Percentiles rank a stretch among this genome's conserved stretches.
Evolutionary conservation across 2,797 vertebrate species (phyloP).

Genomic region (Novumbra hubbsi): DNA sequence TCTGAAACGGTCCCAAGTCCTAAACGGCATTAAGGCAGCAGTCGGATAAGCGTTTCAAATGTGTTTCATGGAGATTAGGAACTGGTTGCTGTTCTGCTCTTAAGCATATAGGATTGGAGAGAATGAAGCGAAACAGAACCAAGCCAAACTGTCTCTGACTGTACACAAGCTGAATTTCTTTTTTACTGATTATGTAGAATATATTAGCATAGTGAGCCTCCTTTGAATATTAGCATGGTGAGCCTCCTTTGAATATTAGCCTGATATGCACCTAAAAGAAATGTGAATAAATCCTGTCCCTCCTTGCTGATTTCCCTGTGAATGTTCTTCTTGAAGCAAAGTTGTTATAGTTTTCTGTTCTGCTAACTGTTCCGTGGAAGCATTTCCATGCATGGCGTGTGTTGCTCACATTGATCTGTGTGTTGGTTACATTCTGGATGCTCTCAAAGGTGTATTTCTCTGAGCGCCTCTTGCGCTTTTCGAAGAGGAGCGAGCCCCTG

Average conservation of each 20-base stretch:
- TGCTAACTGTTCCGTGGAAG: not conserved
- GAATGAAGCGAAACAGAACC: not conserved
- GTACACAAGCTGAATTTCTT: not conserved
- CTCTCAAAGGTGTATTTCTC: conserved; percentile 97
- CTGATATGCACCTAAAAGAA: not conserved
- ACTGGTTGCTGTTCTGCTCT: conserved; percentile 28
- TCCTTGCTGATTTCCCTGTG: not conserved
- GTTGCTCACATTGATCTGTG: conserved; percentile 79
- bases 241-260: not conserved
- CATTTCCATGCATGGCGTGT: not conserved
- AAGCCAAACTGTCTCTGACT: not conserved
- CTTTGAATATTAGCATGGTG: not conserved
- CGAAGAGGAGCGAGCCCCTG: conserved; percentile 92
- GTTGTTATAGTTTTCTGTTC: not conserved
- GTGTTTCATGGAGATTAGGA: conserved; percentile 32
- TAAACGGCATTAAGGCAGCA: conserved; percentile 18
- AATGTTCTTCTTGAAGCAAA: not conserved
- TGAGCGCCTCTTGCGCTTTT: conserved; percentile 91
- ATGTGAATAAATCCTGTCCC: not conserved
- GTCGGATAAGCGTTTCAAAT: conserved; percentile 45
- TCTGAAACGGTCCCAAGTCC: not conserved
- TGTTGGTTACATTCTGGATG: conserved; percentile 80
- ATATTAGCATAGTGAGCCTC: not conserved
- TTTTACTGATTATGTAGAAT: not conserved
- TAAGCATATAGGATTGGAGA: not conserved